Evolutionary conservation across 2,113 vertebrate genomes (phyloP), one percentile per base, ranked within the genome.

Genomic region (Mirounga angustirostris): DNA sequence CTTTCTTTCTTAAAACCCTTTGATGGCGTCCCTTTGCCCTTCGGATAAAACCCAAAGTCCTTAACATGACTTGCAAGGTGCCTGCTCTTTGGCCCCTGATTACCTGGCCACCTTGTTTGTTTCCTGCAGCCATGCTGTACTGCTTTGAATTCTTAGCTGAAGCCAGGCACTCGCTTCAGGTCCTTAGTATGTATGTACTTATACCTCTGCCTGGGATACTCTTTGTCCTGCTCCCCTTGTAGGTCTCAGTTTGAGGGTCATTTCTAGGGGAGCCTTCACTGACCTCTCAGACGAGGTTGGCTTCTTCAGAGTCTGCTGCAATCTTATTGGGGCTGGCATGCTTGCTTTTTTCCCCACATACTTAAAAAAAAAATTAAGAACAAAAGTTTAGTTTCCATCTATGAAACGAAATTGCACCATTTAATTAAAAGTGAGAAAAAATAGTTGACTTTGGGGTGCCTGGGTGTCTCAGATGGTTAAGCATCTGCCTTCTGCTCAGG

Each of bases 141-240:
- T 59, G 88, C 87, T 94, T 91, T 21, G 81, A 83, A n/a, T 87
- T 91, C 87, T 71, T 74, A 69, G 65, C 52, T 69, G 58, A 85
- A 93, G 81, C 19, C 76, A 76, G 12, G 46, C 43, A 63, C 50
- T 76, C 74, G 87, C 22, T 86, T 93, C 33, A n/a, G 63, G 46
- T 76, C 58, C 50, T 76, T 83, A 63, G 16, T 69, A 76, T 91
- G 59, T 13, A 63, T 28, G 61, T 69, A 82, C 65, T 79, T 94
- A 59, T n/a, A 63, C 52, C 12, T 86, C 50, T 81, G 33, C 67
- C 33, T 86, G 58, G 65, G 65, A 81, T 87, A n/a, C 76, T 94
- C 40, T 76, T 46, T 36, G 58, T 63, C 28, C 12, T 19, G 67
- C 43, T 33, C 65, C 14, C 50, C 61, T 71, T 43, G n/a, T 46